Conservation (phyloP, 2,113 vertebrate genomes). For the Mellivora capensis region DNA sequence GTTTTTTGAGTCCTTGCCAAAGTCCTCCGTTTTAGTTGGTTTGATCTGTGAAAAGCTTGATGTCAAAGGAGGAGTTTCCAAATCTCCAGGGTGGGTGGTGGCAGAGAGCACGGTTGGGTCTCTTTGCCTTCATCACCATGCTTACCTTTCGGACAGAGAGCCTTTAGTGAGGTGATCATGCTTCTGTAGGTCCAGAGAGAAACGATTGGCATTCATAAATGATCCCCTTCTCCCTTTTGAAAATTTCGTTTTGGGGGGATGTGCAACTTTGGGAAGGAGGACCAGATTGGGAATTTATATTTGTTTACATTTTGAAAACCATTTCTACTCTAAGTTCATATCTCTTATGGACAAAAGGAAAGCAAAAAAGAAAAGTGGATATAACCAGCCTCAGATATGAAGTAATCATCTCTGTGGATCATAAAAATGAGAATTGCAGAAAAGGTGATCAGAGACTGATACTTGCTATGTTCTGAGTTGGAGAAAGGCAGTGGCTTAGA, state of each 20-base stretch:
- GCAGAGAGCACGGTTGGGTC: neutral
- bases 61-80: neutral
- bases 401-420: neutral
- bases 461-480: neutral
- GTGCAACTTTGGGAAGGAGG: neutral
- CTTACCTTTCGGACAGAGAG: neutral
- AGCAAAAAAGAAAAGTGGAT: neutral
- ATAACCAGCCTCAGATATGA: neutral
- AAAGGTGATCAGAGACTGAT: neutral
- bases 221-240: neutral
- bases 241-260: neutral
- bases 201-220: neutral
- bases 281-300: neutral
- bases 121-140: neutral
- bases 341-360: neutral
- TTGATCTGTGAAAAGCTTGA: neutral
- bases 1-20: neutral
- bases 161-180: neutral
- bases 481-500: neutral
- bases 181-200: neutral
- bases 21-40: neutral
- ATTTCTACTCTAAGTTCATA: neutral
- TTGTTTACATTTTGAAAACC: slow-evolving; percentile 11
- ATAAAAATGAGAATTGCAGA: neutral
- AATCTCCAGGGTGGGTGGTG: neutral